Conservation (phyloP, 1,140 invertebrate genomes). For the Tetramorium alpestre region DNA sequence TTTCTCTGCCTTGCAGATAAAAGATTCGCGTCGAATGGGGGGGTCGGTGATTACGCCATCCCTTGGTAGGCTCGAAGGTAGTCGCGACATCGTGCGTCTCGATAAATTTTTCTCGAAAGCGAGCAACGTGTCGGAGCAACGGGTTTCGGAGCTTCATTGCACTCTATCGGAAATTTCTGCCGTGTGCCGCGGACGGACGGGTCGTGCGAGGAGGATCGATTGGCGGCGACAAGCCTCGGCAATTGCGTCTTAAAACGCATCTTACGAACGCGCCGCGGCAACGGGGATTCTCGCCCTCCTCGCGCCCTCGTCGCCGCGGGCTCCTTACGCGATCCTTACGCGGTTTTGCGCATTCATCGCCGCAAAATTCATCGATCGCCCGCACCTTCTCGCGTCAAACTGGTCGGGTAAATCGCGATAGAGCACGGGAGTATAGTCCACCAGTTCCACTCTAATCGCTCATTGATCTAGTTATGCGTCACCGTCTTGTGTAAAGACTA, state of each 20-base stretch:
- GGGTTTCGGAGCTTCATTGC: constrained; percentile 67
- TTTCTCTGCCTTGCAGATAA: neutral
- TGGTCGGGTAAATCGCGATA: constrained; percentile 1
- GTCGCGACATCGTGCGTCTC: neutral
- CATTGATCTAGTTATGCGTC: constrained; percentile 35
- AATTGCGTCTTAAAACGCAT: constrained; percentile 80
- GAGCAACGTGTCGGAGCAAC: neutral
- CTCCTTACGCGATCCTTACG: neutral
- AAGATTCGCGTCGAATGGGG: neutral
- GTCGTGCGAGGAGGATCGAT: constrained; percentile 77
- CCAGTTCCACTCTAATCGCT: constrained; percentile 17
- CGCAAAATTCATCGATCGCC: constrained; percentile 48
- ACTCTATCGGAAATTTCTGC: constrained; percentile 80
- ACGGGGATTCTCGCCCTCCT: neutral
- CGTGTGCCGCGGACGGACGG: constrained; percentile 63
- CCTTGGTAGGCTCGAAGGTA: neutral
- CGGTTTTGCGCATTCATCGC: constrained; percentile 34
- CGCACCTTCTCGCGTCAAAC: neutral
- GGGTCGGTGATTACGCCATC: neutral
- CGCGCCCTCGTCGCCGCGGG: neutral
- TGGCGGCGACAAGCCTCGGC: constrained; percentile 75
- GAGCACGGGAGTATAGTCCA: neutral
- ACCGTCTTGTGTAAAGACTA: neutral
- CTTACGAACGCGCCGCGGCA: constrained; percentile 32
- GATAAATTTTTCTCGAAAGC: constrained; percentile 10